Evolutionary conservation across 2,888 invertebrate species (phyloP), one percentile per base, ranked within the genome.

Genomic region (Asteroscopus sphinx): DNA sequence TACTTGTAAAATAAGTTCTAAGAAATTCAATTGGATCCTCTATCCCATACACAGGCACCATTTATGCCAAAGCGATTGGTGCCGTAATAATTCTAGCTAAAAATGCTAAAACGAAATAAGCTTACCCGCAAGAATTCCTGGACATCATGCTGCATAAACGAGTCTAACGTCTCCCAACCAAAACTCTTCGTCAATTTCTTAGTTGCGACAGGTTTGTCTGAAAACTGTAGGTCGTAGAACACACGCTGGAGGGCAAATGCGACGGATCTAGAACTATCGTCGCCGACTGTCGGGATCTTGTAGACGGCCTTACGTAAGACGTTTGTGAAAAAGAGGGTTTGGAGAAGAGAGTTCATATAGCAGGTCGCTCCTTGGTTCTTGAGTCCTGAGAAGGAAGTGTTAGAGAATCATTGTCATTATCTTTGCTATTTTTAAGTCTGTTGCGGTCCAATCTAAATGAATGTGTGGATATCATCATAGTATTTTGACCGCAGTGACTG

Each of bases 301-400:
- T 99, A 99, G 15, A 99, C 99, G 25, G 99, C 99, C 95, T 98
- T 96, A 36, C 97, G 95, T 57, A 97, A 89, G 64, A 97, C 95
- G 92, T 99, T 99, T 6, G 99, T 99, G 90, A 99, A 99, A 94
- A 98, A 99, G 9, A 99, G 94, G 0, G 99, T 99, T 94, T 99
- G 99, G 26, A 99, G 95, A 35, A 99, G 95, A 0, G 99, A 99
- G 89, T 99, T 99, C 99, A 99, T 99, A 89, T 99, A 99, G 90
- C 99, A 99, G 0, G 99, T 99, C 32, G 99, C 99, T 45, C 99
- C 99, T 94, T 99, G 99, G 91, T 99, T 99, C 91, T 99, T 99
- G 39, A 99, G 95, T 13, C 99, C 99, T 92, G 78, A 3, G 74
- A 83, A 35, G 25, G 11, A 44, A 42, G 11, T 11, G 8, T 28